Evolutionary conservation across 2,113 vertebrate genomes (phyloP).

Genomic region (human): GRCh38 chr7:93985501-93986000

Average conservation of each 20-base stretch:
- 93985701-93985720: neutral
- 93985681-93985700: neutral
- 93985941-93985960: neutral
- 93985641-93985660: neutral
- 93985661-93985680: neutral
- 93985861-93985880: neutral
- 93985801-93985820: neutral
- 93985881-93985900: neutral
- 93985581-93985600: too few relatives aligned
- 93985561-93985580: too few relatives aligned
- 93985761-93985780: neutral
- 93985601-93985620: too few relatives aligned
- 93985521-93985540: too few relatives aligned
- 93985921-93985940: neutral
- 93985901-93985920: neutral
- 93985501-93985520: neutral
- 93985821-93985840: neutral
- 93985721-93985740: neutral
- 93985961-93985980: neutral
- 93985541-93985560: too few relatives aligned
- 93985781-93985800: neutral
- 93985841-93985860: neutral
- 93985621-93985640: too few relatives aligned
- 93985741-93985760: neutral
- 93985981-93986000: neutral